These are phyloP conservation scores for Agrotis puta DNA, from an alignment of 2,888 invertebrate species.

Conservation along the genomic window DNA sequence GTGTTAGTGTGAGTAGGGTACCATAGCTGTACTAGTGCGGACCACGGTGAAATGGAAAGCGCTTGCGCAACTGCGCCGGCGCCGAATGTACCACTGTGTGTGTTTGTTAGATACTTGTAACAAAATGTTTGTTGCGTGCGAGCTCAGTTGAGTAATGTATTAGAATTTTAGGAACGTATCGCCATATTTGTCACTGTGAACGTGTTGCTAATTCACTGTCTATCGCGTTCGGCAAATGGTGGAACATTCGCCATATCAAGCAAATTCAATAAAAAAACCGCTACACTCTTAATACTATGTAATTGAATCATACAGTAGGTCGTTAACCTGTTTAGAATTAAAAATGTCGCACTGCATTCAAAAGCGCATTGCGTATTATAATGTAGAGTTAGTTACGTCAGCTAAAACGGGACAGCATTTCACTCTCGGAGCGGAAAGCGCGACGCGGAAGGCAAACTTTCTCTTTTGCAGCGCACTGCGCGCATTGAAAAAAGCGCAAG, in stretches of 20 bases:
- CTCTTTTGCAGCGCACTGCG: constrained; percentile 85
- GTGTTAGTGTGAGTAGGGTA: constrained; percentile 40
- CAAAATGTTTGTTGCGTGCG: constrained; percentile 63
- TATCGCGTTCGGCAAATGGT: neutral
- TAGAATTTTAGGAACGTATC: constrained; percentile 61
- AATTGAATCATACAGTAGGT: constrained; percentile 50
- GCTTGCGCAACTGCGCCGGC: constrained; percentile 83
- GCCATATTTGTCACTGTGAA: constrained; percentile 38
- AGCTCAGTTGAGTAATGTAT: constrained; percentile 68
- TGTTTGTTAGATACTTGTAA: constrained; percentile 59
- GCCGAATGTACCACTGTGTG: constrained; percentile 54
- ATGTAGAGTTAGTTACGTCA: constrained; percentile 85
- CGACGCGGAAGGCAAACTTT: constrained; percentile 90
- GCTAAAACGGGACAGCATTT: constrained; percentile 89
- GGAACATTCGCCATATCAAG: neutral
- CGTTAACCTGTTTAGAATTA: constrained; percentile 57
- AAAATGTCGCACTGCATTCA: constrained; percentile 62
- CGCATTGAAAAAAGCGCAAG: constrained; percentile 72
- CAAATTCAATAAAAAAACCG: neutral
- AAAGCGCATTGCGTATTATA: constrained; percentile 74
- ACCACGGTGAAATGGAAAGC: constrained; percentile 88
- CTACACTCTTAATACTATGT: constrained; percentile 29
- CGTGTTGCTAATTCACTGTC: constrained; percentile 13
- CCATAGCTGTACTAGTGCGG: constrained; percentile 58
- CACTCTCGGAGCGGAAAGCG: constrained; percentile 90